Evolutionary conservation across 2,888 invertebrate genomes (phyloP).

Genomic region (Nasonia oneida): DNA sequence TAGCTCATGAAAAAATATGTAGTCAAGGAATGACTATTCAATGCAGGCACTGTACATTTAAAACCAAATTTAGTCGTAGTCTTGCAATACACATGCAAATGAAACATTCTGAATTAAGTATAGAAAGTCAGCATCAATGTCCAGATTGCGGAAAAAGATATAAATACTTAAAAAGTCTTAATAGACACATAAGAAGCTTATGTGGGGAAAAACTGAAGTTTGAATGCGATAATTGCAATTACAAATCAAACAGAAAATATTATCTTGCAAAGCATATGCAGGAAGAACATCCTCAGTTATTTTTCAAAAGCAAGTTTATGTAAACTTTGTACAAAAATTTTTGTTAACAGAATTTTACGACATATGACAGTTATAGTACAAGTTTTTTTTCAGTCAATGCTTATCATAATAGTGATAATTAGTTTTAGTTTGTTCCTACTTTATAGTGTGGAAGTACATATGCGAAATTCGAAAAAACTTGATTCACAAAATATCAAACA

Average conservation of each 20-base stretch:
- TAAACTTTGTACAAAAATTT: not conserved
- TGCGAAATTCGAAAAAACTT: too few relatives aligned
- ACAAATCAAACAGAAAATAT: slow-evolving; percentile 25
- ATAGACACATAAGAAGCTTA: slow-evolving; percentile 22
- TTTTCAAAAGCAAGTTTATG: slow-evolving; percentile 39
- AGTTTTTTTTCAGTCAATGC: not conserved
- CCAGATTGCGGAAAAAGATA: slow-evolving; percentile 43
- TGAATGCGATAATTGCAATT: slow-evolving; percentile 54
- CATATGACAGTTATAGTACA: not conserved
- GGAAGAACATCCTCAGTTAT: slow-evolving; percentile 41
- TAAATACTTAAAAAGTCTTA: not conserved
- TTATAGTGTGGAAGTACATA: too few relatives aligned
- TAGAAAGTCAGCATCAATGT: slow-evolving; percentile 31
- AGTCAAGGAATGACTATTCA: not conserved
- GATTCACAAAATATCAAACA: too few relatives aligned
- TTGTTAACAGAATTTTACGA: too few relatives aligned
- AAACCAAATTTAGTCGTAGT: slow-evolving; percentile 2
- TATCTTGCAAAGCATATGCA: slow-evolving; percentile 37
- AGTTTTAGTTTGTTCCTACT: not conserved
- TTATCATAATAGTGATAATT: not conserved
- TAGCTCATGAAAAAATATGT: slow-evolving; percentile 44
- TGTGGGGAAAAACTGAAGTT: slow-evolving; percentile 26
- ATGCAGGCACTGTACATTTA: slow-evolving; percentile 49
- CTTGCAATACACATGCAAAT: slow-evolving; percentile 30
- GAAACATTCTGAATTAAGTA: slow-evolving; percentile 22